Evolutionary conservation across 2,797 vertebrate genomes (phyloP).

Genomic region (Darevskia nairensis): DNA sequence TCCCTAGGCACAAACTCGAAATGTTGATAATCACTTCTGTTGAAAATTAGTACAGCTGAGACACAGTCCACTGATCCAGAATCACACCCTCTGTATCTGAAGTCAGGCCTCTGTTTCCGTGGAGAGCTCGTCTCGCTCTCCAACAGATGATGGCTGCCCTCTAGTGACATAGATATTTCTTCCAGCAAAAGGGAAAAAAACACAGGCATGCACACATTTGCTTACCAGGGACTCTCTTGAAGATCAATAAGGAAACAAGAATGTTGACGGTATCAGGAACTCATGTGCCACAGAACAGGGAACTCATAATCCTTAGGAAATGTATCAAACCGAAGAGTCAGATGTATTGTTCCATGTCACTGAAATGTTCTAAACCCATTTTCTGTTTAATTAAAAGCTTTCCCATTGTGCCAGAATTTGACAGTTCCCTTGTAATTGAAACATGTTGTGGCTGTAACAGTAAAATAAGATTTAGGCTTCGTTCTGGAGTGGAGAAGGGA

Average conservation of each 20-base stretch:
- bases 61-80: constrained; percentile 70
- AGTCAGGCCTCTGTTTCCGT: constrained; percentile 49
- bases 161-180: constrained; percentile 79
- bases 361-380: constrained; percentile 17
- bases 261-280: constrained; percentile 5
- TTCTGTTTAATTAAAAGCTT: constrained; percentile 19
- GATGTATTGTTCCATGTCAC: background rate
- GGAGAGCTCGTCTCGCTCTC: constrained; percentile 51
- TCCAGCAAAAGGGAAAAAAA: constrained; percentile 48
- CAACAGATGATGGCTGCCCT: constrained; percentile 82
- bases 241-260: constrained; percentile 34
- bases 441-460: constrained; percentile 13
- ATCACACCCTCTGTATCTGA: constrained; percentile 59
- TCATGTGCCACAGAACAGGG: background rate
- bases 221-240: constrained; percentile 37
- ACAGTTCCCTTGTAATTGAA: constrained; percentile 23
- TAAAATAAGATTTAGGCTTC: background rate
- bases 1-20: constrained; percentile 63
- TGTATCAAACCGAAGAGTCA: constrained; percentile 9
- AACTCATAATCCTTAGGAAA: constrained; percentile 7
- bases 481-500: too few relatives aligned
- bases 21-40: constrained; percentile 66
- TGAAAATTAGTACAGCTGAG: constrained; percentile 73
- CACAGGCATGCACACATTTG: constrained; percentile 33
- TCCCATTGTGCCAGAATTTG: constrained; percentile 21